Percentiles rank a stretch among this genome's conserved stretches.
These are phyloP conservation scores for Aulostomus chinensis DNA, from an alignment of 2,797 vertebrate species.

Conservation along the genomic window DNA sequence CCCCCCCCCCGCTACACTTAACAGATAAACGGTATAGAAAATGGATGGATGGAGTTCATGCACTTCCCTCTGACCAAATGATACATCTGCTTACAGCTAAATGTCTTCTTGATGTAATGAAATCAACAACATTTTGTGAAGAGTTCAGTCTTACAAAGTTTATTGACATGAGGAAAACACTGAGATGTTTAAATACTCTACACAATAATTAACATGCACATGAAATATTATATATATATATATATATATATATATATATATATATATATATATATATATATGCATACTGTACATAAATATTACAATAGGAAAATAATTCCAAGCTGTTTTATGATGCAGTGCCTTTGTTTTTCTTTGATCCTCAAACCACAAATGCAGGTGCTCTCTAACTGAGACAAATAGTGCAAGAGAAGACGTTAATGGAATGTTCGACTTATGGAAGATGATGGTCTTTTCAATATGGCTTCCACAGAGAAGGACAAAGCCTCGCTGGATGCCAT, in stretches of 20 bases:
- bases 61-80: conserved; percentile 38
- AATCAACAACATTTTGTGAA: conserved; percentile 44
- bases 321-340: conserved; percentile 32
- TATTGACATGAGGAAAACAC: conserved; percentile 76
- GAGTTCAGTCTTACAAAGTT: conserved; percentile 66
- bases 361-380: conserved; percentile 5
- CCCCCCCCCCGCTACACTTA: no score
- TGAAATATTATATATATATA: conserved; percentile 48
- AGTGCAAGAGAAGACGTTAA: conserved; percentile 64
- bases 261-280: conserved; percentile 37
- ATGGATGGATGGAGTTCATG: no score
- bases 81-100: conserved; percentile 22
- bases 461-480: conserved; percentile 97
- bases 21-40: no score
- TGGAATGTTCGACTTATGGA: conserved; percentile 85
- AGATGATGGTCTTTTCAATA: conserved; percentile 89
- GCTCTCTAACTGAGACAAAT: conserved; percentile 10
- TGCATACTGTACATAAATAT: conserved; percentile 72
- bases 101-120: conserved; percentile 27
- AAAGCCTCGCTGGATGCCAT: conserved; percentile 83
- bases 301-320: conserved; percentile 13
- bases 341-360: conserved; percentile 26
- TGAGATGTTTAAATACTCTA: conserved; percentile 82
- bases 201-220: conserved; percentile 75
- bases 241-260: conserved; percentile 53